Conservation (phyloP, 2,113 vertebrate genomes). For the Urocynchramus pylzowi region DNA sequence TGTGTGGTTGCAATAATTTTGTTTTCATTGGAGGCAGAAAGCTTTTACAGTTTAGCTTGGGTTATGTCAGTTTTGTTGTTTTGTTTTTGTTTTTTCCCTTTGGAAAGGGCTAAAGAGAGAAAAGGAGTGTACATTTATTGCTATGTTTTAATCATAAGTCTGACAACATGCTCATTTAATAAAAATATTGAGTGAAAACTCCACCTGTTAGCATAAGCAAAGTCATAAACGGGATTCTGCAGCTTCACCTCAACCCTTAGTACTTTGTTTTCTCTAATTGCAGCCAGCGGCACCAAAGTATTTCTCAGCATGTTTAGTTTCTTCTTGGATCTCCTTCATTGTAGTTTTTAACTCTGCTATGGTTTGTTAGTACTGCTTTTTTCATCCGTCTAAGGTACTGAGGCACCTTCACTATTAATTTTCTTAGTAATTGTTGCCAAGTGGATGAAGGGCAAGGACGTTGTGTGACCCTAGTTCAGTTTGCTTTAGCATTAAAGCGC, state of each 20-base stretch:
- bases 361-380: slow-evolving; percentile 14
- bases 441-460: not conserved
- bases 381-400: not conserved
- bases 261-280: slow-evolving; percentile 38
- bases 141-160: slow-evolving; percentile 16
- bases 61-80: not conserved
- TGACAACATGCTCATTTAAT: not conserved
- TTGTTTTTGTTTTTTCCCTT: not conserved
- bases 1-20: slow-evolving; percentile 55
- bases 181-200: slow-evolving; percentile 9
- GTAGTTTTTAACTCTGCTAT: slow-evolving; percentile 18
- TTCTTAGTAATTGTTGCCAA: not conserved
- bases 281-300: not conserved
- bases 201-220: slow-evolving; percentile 16
- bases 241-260: slow-evolving; percentile 4
- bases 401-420: not conserved
- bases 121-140: not conserved
- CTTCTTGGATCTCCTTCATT: slow-evolving; percentile 7
- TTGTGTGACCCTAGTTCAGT: not conserved
- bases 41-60: slow-evolving; percentile 30
- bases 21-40: slow-evolving; percentile 54
- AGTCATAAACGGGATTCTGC: slow-evolving; percentile 1
- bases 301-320: slow-evolving; percentile 27
- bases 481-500: not conserved
- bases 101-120: not conserved